A percentile compares a stretch with the other conserved stretches of the same genome.
These are phyloP conservation scores for Diloba caeruleocephala DNA, from an alignment of 2,888 invertebrate genomes.

Conservation along the genomic window DNA sequence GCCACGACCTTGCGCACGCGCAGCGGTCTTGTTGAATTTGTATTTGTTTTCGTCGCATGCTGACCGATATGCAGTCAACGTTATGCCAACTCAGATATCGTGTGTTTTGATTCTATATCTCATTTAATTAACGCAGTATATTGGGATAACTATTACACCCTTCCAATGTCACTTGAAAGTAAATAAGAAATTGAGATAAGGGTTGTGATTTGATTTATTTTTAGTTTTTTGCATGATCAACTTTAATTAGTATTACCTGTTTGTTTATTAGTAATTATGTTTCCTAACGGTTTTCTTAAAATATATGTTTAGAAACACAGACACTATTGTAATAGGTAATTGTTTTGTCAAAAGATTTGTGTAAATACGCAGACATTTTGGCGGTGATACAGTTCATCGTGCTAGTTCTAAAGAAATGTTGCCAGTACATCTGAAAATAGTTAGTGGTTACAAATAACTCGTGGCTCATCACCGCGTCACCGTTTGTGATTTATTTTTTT, in stretches of 20 bases:
- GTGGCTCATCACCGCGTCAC: slow-evolving; percentile 10
- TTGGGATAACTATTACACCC: slow-evolving; percentile 6
- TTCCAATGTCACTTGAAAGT: slow-evolving; percentile 1
- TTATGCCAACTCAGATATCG: slow-evolving; percentile 28
- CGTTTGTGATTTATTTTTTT: slow-evolving; percentile 7
- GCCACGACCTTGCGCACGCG: slow-evolving; percentile 55
- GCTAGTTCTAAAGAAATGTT: slow-evolving; percentile 11
- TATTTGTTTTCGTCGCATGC: slow-evolving; percentile 33
- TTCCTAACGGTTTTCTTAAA: too few species aligned
- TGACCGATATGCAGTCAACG: slow-evolving; percentile 33
- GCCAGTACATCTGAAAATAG: slow-evolving; percentile 24
- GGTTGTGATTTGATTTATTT: background rate
- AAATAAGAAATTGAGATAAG: slow-evolving; percentile 3
- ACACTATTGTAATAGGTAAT: background rate
- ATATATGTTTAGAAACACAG: too few species aligned
- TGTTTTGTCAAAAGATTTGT: background rate
- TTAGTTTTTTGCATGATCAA: background rate
- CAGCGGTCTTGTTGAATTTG: slow-evolving; percentile 26
- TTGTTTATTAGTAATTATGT: too few species aligned
- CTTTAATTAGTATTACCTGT: background rate
- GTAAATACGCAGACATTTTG: background rate
- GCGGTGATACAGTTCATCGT: background rate
- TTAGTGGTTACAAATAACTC: slow-evolving; percentile 1
- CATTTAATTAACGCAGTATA: background rate
- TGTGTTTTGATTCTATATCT: slow-evolving; percentile 9